Percentiles rank a stretch among this genome's conserved stretches.
phyloP scores from a whole-genome alignment of 2,888 invertebrate species.

The Tipula vernalis region DNA sequence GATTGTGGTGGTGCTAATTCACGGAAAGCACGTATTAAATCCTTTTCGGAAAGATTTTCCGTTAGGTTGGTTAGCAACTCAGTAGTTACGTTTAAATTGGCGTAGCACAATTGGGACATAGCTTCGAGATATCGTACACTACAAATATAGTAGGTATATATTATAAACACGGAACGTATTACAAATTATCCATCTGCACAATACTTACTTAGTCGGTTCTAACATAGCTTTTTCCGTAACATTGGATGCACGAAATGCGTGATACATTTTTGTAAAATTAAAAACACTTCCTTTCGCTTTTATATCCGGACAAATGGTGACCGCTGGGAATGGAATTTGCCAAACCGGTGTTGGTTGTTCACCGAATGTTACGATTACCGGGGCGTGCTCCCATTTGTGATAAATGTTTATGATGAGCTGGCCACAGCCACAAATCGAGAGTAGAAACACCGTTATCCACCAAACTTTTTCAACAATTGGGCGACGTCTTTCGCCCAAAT shows the following conservation, averaged over 20 bases:
- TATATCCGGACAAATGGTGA: conserved; percentile 17
- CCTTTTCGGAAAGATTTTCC: conserved; percentile 37
- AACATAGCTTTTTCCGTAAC: not conserved
- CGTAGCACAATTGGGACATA: conserved; percentile 30
- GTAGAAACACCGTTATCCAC: conserved; percentile 46
- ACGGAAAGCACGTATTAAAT: conserved; percentile 43
- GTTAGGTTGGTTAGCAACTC: not conserved
- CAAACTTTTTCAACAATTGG: conserved; percentile 48
- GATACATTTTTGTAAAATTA: conserved; percentile 19
- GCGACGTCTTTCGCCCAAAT: conserved; percentile 46
- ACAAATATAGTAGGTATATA: conserved; percentile 44
- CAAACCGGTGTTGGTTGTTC: conserved; percentile 41
- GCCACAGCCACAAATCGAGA: conserved; percentile 47
- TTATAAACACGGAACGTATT: no score
- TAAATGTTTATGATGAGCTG: conserved; percentile 49
- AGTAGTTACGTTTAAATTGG: conserved; percentile 16
- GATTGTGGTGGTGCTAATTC: conserved; percentile 40
- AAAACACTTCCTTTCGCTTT: conserved; percentile 9
- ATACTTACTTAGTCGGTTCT: conserved; percentile 21
- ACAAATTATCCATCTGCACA: conserved; percentile 27
- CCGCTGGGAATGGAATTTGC: conserved; percentile 19
- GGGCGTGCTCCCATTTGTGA: conserved; percentile 57
- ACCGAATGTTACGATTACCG: conserved; percentile 55
- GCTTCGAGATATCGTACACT: conserved; percentile 46
- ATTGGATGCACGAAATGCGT: conserved; percentile 20